A percentile compares a stretch with the other conserved stretches of the same genome.
Evolutionary conservation across 2,113 vertebrate species (phyloP).

Genomic region (Podilymbus podiceps): DNA sequence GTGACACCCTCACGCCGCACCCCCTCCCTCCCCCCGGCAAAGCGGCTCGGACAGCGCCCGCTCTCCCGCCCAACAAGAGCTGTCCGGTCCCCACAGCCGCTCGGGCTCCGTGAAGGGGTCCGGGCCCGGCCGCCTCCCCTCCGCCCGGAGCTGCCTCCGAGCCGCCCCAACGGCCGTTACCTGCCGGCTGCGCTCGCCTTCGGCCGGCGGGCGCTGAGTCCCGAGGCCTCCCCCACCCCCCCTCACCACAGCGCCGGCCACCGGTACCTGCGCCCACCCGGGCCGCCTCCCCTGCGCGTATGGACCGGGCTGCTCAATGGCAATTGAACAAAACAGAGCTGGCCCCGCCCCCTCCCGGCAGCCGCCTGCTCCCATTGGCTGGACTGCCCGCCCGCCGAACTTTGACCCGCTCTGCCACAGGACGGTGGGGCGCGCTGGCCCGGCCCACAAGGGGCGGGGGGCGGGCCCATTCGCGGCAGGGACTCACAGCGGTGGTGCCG

Average conservation of each 20-base stretch:
- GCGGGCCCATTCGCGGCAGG: neutral
- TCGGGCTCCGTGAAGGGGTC: neutral
- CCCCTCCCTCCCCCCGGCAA: neutral
- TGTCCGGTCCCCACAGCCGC: neutral
- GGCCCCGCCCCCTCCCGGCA: neutral
- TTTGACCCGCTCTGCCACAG: neutral
- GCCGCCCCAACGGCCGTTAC: neutral
- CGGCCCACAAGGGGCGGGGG: neutral
- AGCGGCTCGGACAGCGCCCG: neutral
- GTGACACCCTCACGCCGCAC: neutral
- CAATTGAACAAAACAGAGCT: constrained; percentile 54
- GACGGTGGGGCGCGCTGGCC: rapidly evolving
- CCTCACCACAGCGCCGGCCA: neutral
- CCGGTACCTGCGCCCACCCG: neutral
- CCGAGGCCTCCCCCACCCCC: neutral
- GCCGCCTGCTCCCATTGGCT: neutral
- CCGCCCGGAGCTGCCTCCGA: neutral
- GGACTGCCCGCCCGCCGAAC: neutral
- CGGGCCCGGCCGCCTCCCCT: neutral
- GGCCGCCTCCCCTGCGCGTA: constrained; percentile 21
- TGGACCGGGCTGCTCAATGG: neutral
- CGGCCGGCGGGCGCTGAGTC: neutral
- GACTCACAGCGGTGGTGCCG: neutral
- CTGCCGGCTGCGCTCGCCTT: neutral
- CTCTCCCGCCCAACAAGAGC: neutral